These are phyloP conservation scores for Hyperoodon ampullatus DNA, from an alignment of 2,113 vertebrate genomes.

Conservation along the genomic window DNA sequence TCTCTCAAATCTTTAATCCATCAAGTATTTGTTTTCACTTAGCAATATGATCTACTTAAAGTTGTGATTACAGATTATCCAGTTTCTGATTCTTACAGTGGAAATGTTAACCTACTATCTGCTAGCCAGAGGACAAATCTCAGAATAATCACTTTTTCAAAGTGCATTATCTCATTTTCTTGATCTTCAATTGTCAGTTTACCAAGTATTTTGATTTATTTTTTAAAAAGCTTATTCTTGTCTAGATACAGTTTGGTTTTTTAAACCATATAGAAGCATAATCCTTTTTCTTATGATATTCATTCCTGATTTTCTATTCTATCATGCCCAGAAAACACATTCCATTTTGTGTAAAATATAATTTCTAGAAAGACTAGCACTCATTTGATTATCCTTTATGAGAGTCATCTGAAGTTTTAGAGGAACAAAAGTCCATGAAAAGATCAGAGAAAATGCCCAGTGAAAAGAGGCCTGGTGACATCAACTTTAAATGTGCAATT, in stretches of 20 bases:
- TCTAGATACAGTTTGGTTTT: not conserved
- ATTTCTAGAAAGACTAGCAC: not conserved
- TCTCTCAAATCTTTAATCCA: not conserved
- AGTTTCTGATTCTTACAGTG: not conserved
- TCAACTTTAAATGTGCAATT: conserved; percentile 76
- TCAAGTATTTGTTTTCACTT: not conserved
- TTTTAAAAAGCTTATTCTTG: not conserved
- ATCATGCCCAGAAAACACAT: conserved; percentile 10
- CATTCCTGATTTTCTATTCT: not conserved
- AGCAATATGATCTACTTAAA: not conserved
- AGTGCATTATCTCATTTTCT: not conserved
- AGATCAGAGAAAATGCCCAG: conserved; percentile 74
- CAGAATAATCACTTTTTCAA: not conserved
- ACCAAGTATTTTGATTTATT: not conserved
- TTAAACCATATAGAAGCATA: not conserved
- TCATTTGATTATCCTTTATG: conserved; percentile 5
- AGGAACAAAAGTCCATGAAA: conserved; percentile 69
- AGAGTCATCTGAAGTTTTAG: conserved; percentile 56
- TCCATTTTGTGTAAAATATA: conserved; percentile 38
- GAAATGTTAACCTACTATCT: not conserved
- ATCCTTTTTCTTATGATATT: not conserved
- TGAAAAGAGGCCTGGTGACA: conserved; percentile 73
- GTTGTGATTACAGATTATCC: not conserved
- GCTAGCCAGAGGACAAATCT: not conserved
- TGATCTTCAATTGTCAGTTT: not conserved